Evolutionary conservation across 2,888 invertebrate genomes (phyloP).

Genomic region (Iphiclides podalirius): DNA sequence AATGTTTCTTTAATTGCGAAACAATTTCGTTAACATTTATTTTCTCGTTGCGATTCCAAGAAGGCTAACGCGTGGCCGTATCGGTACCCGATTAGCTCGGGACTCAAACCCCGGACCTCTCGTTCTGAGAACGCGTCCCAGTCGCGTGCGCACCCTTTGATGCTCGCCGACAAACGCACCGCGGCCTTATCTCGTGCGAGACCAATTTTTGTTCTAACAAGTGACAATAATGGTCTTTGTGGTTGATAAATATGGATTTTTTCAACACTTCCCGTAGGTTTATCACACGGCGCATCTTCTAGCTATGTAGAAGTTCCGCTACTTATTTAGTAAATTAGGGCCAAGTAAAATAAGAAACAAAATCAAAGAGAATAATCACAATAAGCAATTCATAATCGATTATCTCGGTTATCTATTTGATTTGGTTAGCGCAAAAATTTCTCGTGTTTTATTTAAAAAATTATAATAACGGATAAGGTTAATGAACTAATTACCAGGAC

Average conservation of each 20-base stretch:
- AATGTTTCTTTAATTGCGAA: background rate
- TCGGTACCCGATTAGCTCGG: constrained; percentile 61
- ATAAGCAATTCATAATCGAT: too few species aligned
- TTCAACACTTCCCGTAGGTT: constrained; percentile 32
- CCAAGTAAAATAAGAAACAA: too few species aligned
- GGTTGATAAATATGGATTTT: constrained; percentile 62
- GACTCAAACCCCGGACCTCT: constrained; percentile 61
- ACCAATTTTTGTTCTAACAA: constrained; percentile 68
- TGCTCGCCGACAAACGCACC: constrained; percentile 68
- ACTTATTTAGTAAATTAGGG: too few species aligned
- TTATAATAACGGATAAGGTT: too few species aligned
- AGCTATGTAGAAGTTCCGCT: background rate
- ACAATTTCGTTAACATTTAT: constrained; percentile 4
- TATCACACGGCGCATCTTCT: constrained; percentile 21
- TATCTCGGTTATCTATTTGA: too few species aligned
- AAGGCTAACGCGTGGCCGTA: constrained; percentile 47
- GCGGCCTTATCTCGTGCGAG: constrained; percentile 67
- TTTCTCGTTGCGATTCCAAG: constrained; percentile 42
- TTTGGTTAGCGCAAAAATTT: too few species aligned
- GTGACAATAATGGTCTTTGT: constrained; percentile 73
- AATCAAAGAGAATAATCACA: too few species aligned
- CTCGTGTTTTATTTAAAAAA: too few species aligned
- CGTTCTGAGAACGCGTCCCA: constrained; percentile 62
- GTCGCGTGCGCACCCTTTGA: constrained; percentile 62
- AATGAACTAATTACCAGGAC: too few species aligned